Evolutionary conservation across 1,140 invertebrate species (phyloP).

Genomic region (Dufourea novaeangliae): DNA sequence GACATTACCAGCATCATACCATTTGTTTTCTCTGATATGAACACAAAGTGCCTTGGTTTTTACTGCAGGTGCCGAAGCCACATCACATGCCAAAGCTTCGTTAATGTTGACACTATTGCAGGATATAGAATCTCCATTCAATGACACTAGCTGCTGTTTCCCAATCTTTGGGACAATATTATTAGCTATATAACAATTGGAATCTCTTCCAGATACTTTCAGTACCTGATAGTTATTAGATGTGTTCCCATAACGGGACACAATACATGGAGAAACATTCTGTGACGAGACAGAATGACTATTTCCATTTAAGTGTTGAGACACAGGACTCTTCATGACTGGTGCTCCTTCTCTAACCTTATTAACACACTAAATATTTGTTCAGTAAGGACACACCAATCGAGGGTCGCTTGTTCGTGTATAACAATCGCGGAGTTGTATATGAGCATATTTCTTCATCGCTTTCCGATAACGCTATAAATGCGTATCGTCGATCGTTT

Average conservation of each 20-base stretch:
- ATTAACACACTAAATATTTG: conserved; percentile 4
- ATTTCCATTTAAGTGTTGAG: conserved; percentile 53
- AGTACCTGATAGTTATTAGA: conserved; percentile 61
- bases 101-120: conserved; percentile 75
- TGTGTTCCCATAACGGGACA: conserved; percentile 48
- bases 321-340: conserved; percentile 56
- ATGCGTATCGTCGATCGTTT: conserved; percentile 1
- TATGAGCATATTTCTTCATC: conserved; percentile 35
- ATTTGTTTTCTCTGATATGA: conserved; percentile 77
- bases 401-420: background rate
- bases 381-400: background rate
- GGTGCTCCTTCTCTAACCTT: conserved; percentile 37
- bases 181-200: conserved; percentile 61
- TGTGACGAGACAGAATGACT: conserved; percentile 27
- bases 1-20: conserved; percentile 77
- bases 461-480: conserved; percentile 10
- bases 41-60: conserved; percentile 75
- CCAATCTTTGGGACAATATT: conserved; percentile 68
- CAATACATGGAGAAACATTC: conserved; percentile 41
- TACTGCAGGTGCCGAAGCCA: conserved; percentile 62
- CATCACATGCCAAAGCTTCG: conserved; percentile 75
- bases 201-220: conserved; percentile 57
- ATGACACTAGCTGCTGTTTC: conserved; percentile 76
- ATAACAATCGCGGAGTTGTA: conserved; percentile 1
- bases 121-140: conserved; percentile 75